These are phyloP conservation scores for Chymomyza costata DNA, from an alignment of 1,140 invertebrate species.

Conservation along the genomic window DNA sequence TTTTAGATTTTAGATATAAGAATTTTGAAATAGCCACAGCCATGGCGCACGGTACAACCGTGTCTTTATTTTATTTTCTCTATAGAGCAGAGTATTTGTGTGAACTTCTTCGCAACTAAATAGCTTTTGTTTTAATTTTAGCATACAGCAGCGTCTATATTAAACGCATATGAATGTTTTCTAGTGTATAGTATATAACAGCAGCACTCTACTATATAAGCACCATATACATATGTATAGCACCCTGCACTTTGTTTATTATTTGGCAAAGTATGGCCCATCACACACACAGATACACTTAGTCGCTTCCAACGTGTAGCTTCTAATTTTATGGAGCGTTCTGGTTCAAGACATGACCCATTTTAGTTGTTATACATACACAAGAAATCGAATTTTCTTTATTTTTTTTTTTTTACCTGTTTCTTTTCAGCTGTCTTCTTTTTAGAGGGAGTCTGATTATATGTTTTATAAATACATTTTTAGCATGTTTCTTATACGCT, in stretches of 20 bases:
- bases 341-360: slow-evolving; percentile 17
- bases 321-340: slow-evolving; percentile 1
- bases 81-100: slow-evolving; percentile 40
- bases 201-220: slow-evolving; percentile 24
- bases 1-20: slow-evolving; percentile 45
- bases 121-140: slow-evolving; percentile 74
- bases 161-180: slow-evolving; percentile 73
- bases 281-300: slow-evolving; percentile 17
- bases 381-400: slow-evolving; percentile 3
- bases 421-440: slow-evolving; percentile 8
- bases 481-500: slow-evolving; percentile 46
- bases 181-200: slow-evolving; percentile 57
- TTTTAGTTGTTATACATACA: slow-evolving; percentile 9
- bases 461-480: slow-evolving; percentile 58
- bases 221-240: no score
- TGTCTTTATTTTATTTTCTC: no score
- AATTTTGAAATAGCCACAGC: slow-evolving; percentile 37
- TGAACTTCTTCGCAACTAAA: slow-evolving; percentile 74
- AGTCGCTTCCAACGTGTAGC: slow-evolving; percentile 12
- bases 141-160: slow-evolving; percentile 63
- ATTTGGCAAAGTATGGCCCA: no score
- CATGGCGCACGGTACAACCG: slow-evolving; percentile 23
- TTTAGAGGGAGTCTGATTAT: slow-evolving; percentile 57
- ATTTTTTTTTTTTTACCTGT: slow-evolving; percentile 3
- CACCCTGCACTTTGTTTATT: no score